These are phyloP conservation scores for Pteropus rufus DNA, from an alignment of 2,797 vertebrate genomes.

Conservation along the genomic window DNA sequence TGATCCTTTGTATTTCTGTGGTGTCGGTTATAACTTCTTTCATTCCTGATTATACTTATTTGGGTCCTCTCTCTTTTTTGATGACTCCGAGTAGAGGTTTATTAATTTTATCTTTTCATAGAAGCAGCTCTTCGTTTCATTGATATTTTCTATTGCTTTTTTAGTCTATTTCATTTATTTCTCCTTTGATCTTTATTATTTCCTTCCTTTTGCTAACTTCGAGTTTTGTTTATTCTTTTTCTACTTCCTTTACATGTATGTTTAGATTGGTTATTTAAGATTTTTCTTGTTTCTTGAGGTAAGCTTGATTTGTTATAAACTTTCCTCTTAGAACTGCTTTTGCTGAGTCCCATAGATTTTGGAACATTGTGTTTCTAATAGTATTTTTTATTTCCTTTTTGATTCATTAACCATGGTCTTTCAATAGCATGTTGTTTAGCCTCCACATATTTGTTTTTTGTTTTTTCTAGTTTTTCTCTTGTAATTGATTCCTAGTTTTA, in stretches of 20 bases:
- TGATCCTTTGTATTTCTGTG: not conserved
- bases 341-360: not conserved
- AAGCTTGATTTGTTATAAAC: not conserved
- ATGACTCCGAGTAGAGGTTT: not conserved
- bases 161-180: not conserved
- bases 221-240: not conserved
- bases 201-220: not conserved
- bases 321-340: not conserved
- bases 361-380: not conserved
- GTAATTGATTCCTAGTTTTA: not conserved
- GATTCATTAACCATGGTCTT: not conserved
- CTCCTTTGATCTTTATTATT: not conserved
- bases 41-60: not conserved
- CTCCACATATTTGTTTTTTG: no score
- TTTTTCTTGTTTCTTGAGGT: not conserved
- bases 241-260: not conserved
- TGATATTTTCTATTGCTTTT: not conserved
- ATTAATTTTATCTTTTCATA: not conserved
- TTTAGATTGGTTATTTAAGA: not conserved
- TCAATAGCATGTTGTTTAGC: not conserved
- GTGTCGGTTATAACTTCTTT: not conserved
- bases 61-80: not conserved
- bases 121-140: not conserved
- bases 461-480: not conserved
- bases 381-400: not conserved